phyloP scores from a whole-genome alignment of 2,113 vertebrate genomes.

The Pseudorhombus dupliciocellatus region DNA sequence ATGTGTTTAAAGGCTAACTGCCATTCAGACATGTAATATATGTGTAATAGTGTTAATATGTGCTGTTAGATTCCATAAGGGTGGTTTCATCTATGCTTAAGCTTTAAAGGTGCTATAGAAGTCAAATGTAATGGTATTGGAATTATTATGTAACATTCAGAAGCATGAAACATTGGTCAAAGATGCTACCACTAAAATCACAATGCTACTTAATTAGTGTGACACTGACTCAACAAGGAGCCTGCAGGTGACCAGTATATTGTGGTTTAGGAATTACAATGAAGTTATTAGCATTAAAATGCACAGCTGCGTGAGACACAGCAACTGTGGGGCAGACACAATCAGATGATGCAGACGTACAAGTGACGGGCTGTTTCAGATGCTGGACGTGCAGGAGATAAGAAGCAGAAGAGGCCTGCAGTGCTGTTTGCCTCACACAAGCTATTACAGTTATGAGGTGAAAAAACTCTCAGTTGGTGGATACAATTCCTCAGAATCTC shows the following conservation, averaged over 20 bases:
- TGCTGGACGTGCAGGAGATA: background rate
- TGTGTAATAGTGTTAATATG: too few species aligned
- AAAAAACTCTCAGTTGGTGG: background rate
- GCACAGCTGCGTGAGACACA: conserved; percentile 40
- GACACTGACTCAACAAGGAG: conserved; percentile 27
- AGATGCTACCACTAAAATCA: background rate
- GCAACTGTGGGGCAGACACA: conserved; percentile 51
- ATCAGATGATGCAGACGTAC: conserved; percentile 24
- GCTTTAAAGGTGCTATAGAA: too few species aligned
- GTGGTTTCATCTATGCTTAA: too few species aligned
- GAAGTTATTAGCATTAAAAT: conserved; percentile 76
- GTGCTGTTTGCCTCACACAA: conserved; percentile 13
- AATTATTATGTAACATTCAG: background rate
- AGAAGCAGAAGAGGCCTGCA: background rate
- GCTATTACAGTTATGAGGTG: background rate
- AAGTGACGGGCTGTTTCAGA: conserved; percentile 2
- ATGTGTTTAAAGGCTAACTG: background rate
- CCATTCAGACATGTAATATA: too few species aligned
- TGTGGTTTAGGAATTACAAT: conserved; percentile 53
- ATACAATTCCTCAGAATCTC: conserved; percentile 3
- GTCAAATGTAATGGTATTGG: too few species aligned
- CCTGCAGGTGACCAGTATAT: conserved; percentile 54
- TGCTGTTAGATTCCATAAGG: too few species aligned
- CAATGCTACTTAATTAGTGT: conserved; percentile 23
- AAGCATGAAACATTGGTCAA: background rate